Percentiles rank a stretch among this genome's conserved stretches.
These are phyloP conservation scores for Apodemus speciosus DNA, from an alignment of 2,113 vertebrate genomes.

Conservation along the genomic window DNA sequence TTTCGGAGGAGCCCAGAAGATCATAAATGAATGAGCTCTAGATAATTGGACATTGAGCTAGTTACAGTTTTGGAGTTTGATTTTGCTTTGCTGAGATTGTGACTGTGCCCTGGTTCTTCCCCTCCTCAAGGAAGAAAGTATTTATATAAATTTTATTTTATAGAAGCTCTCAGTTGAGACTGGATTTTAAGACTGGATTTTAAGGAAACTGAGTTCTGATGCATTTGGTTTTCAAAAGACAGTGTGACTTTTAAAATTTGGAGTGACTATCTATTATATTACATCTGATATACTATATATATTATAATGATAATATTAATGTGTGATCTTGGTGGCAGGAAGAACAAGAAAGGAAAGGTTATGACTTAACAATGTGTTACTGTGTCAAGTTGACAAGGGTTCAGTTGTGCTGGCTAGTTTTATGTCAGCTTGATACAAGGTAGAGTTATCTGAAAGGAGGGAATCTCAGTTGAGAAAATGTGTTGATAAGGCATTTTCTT, in stretches of 20 bases:
- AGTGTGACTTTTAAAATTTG: background rate
- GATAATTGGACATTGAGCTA: background rate
- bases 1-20: background rate
- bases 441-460: background rate
- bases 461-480: background rate
- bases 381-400: background rate
- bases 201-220: background rate
- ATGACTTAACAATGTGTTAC: background rate
- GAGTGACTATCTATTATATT: too few species aligned
- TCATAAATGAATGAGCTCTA: background rate
- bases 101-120: background rate
- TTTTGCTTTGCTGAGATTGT: background rate
- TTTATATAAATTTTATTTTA: background rate
- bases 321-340: background rate
- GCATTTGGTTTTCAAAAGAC: background rate
- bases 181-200: background rate
- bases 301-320: background rate
- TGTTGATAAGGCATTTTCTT: background rate
- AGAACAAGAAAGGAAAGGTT: background rate
- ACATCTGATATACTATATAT: too few species aligned
- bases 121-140: background rate
- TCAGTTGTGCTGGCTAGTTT: background rate
- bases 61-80: background rate
- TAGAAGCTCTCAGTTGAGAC: background rate
- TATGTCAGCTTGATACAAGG: background rate